Evolutionary conservation across 2,888 invertebrate genomes (phyloP).

Genomic region (Unio delphinus): DNA sequence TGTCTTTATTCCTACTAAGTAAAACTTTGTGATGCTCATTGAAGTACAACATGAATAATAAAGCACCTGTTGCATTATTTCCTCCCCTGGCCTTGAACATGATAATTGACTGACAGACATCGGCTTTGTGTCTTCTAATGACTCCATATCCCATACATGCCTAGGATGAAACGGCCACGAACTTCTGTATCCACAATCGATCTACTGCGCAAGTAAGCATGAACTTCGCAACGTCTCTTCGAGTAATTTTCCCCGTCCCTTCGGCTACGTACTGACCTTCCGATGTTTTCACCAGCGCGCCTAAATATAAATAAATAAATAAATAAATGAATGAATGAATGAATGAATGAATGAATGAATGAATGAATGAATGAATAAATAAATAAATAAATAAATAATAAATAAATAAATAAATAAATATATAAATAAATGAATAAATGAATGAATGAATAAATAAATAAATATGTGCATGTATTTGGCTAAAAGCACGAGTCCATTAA

Average conservation of each 20-base stretch:
- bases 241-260: conserved; percentile 24
- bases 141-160: too few relatives aligned
- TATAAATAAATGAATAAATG: not conserved
- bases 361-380: not conserved
- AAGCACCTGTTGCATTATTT: too few relatives aligned
- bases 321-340: not conserved
- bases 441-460: not conserved
- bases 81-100: too few relatives aligned
- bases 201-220: conserved; percentile 29
- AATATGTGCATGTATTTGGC: not conserved
- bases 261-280: conserved; percentile 35
- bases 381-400: conserved; percentile 1
- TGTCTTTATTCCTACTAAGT: too few relatives aligned
- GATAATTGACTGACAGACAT: too few relatives aligned
- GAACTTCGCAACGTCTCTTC: conserved; percentile 58
- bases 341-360: not conserved
- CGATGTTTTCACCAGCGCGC: conserved; percentile 15
- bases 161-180: too few relatives aligned
- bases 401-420: conserved; percentile 1
- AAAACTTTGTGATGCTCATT: too few relatives aligned
- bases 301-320: conserved; percentile 11
- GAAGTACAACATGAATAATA: too few relatives aligned
- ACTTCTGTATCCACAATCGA: too few relatives aligned
- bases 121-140: too few relatives aligned
- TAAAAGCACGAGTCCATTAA: too few relatives aligned